Evolutionary conservation across 2,113 vertebrate genomes (phyloP).

Genomic region (Micronycteris hirsuta): DNA sequence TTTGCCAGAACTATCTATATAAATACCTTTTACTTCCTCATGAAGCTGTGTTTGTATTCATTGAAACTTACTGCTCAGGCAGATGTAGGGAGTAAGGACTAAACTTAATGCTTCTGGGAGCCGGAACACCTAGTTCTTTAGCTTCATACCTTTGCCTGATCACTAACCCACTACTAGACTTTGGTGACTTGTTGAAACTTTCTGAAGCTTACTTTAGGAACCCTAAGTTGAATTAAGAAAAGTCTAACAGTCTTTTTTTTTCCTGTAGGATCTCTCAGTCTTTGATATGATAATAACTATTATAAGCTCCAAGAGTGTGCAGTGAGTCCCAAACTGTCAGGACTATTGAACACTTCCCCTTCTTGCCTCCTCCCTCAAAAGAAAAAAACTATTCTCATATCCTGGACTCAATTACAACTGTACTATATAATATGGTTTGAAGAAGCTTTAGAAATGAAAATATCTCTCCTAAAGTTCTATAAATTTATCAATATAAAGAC

Average conservation of each 20-base stretch:
- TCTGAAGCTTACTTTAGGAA: neutral
- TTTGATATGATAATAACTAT: neutral
- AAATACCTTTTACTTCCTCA: neutral
- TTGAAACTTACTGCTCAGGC: neutral
- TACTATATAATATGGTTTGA: neutral
- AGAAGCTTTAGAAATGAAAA: neutral
- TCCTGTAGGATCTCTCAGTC: neutral
- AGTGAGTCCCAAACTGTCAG: neutral
- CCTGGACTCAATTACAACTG: neutral
- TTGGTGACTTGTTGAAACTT: neutral
- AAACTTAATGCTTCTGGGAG: neutral
- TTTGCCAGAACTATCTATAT: neutral
- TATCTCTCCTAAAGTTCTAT: neutral
- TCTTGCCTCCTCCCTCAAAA: neutral
- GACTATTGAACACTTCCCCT: neutral
- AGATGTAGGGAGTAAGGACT: neutral
- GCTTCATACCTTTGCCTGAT: neutral
- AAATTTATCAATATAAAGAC: neutral
- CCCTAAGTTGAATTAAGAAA: neutral
- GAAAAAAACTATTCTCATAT: neutral
- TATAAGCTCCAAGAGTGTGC: neutral
- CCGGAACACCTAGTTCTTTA: neutral
- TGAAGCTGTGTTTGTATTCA: neutral
- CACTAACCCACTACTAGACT: neutral
- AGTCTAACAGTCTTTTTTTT: neutral